phyloP scores from a whole-genome alignment of 2,888 invertebrate genomes.

The Elaeidobius kamerunicus region DNA sequence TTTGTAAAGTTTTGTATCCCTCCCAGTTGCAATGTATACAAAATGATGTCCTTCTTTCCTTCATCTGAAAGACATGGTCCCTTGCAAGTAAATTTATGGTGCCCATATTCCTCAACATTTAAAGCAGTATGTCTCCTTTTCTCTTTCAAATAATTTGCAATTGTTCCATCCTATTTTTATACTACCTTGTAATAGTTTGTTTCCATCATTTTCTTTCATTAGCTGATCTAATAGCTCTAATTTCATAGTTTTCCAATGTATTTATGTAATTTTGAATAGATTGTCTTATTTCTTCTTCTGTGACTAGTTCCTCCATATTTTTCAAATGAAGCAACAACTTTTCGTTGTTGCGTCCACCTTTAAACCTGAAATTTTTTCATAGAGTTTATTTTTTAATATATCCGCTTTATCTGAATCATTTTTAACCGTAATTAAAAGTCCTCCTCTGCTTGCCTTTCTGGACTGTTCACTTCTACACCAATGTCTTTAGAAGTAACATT shows the following conservation, averaged over 20 bases:
- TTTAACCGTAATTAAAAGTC: background rate
- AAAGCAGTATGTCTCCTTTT: slow-evolving; percentile 6
- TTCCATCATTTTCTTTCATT: background rate
- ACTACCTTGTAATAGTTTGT: background rate
- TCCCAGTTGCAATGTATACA: slow-evolving; percentile 11
- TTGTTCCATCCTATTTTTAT: slow-evolving; percentile 16
- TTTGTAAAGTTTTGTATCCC: background rate
- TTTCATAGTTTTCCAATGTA: background rate
- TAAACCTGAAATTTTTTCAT: background rate
- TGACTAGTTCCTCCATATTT: background rate
- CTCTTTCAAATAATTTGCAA: slow-evolving; percentile 14
- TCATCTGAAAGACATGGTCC: slow-evolving; percentile 20
- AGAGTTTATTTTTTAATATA: slow-evolving; percentile 3
- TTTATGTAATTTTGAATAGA: background rate
- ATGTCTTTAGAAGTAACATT: slow-evolving; percentile 1
- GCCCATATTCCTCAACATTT: slow-evolving; percentile 21
- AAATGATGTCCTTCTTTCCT: slow-evolving; percentile 6
- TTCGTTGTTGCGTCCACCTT: background rate
- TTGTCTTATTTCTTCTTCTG: background rate
- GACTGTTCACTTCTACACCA: background rate
- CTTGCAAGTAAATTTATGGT: slow-evolving; percentile 5
- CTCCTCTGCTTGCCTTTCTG: slow-evolving; percentile 1
- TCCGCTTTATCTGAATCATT: slow-evolving; percentile 4
- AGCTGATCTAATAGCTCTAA: background rate
- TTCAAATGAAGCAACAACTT: background rate